Base-by-base conservation (phyloP, 2,113 vertebrate species). In the Ptyas mucosa region DNA sequence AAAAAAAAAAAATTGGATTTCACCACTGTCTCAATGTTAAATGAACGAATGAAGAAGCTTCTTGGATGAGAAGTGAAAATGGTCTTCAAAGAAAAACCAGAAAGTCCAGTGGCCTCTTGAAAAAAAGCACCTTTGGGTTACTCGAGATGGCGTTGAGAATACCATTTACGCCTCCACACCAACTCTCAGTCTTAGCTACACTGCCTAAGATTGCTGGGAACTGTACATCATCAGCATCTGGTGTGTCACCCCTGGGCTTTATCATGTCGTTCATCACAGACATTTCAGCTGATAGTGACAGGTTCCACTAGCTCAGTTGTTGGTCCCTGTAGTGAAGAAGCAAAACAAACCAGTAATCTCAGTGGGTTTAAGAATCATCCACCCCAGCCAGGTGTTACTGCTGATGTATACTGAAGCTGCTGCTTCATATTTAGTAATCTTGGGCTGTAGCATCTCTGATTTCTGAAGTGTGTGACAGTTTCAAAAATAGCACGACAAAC, bases 381-480 rank as follows among this genome's bases (percentile, higher is more conserved):
- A 51, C 6, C 6, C 18, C 21, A 46, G 39, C 34, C 54, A 85
- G 88, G 54, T 58, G 89, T 24, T 64, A 39, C 8, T 5, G 23
- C 43, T 26, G 53, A 88, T 49, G 52, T 43, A n/a, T 29, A 21
- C 58, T 21, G 64, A 39, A 34, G 29, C 7, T 18, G 9, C 53
- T 34, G 29, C 53, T 55, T 43, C 53, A 49, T 39, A 18, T 87
- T 90, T 93, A 81, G 86, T 81, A 88, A 81, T 93, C 52, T 20
- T 88, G 24, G 8, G 39, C 46, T 91, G 86, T n/a, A 88, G 64
- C 61, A 46, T 12, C 58, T 43, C 86, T 93, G 61, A 93, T 91
- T 93, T 89, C 61, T 91, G 89, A 93, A 91, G 93, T 88, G 15
- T 51, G 23, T 51, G 87, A 93, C 61, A 93, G 90, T 58, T 93